phyloP scores from a whole-genome alignment of 2,888 invertebrate genomes.

The Petrophora chlorosata region DNA sequence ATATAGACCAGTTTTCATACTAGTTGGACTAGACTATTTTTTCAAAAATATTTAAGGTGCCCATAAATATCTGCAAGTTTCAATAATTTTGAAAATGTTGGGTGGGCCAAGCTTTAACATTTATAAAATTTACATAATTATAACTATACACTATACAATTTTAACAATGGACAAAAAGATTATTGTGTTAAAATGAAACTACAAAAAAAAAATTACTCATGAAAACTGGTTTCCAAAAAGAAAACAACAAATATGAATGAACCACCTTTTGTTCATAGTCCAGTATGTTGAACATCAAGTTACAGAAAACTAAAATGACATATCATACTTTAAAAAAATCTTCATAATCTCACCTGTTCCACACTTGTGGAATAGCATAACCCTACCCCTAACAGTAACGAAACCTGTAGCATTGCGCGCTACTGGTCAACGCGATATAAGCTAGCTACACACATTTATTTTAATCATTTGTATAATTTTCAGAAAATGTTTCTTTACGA shows the following conservation, averaged over 20 bases:
- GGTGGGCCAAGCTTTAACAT: no score
- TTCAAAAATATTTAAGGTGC: no score
- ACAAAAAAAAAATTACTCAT: no score
- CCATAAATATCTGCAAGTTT: no score
- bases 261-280: constrained; percentile 44
- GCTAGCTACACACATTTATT: constrained; percentile 79
- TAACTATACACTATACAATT: no score
- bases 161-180: no score
- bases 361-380: constrained; percentile 73
- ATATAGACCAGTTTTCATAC: constrained; percentile 18
- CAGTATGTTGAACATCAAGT: constrained; percentile 46
- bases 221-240: constrained; percentile 41
- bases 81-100: no score
- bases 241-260: constrained; percentile 36
- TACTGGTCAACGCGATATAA: constrained; percentile 81
- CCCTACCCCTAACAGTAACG: constrained; percentile 82
- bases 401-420: constrained; percentile 85
- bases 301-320: constrained; percentile 68
- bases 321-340: constrained; percentile 75
- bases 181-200: no score
- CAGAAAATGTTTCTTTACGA: constrained; percentile 69
- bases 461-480: constrained; percentile 73
- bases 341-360: constrained; percentile 82
- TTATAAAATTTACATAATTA: no score
- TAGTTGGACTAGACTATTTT: no score